These are phyloP conservation scores for Diaperis boleti DNA, from an alignment of 2,888 invertebrate genomes.

Conservation along the genomic window DNA sequence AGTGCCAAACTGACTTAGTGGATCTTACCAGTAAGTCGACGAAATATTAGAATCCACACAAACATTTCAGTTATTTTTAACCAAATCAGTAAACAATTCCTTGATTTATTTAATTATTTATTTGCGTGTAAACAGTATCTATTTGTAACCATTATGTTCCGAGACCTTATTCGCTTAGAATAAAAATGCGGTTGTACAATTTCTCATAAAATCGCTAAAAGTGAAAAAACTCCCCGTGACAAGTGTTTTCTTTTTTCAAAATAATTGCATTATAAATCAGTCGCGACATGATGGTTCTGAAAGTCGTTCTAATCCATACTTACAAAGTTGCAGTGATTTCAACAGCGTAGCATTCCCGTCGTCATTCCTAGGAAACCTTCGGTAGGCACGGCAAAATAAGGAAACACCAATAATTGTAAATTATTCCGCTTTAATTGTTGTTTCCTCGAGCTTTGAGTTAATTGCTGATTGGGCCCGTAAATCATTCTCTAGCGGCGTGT, in stretches of 20 bases:
- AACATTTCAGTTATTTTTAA: too few species aligned
- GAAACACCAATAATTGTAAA: constrained; percentile 12
- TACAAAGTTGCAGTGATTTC: not conserved
- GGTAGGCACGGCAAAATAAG: not conserved
- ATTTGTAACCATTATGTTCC: too few species aligned
- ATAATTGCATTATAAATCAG: not conserved
- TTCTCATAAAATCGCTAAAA: not conserved
- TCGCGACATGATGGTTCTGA: not conserved
- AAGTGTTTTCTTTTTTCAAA: not conserved
- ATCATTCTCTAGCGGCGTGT: constrained; percentile 3
- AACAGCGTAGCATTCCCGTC: not conserved
- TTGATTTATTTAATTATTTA: too few species aligned
- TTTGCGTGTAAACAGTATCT: too few species aligned
- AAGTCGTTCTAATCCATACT: not conserved
- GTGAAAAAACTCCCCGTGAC: not conserved
- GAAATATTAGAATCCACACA: too few species aligned
- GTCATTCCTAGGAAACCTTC: not conserved
- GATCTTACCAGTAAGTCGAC: too few species aligned
- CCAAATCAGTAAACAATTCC: too few species aligned
- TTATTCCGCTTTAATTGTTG: constrained; percentile 13
- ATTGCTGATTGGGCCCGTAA: constrained; percentile 21
- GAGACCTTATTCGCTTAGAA: too few species aligned
- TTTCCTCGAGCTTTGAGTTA: constrained; percentile 15
- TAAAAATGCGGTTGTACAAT: not conserved
- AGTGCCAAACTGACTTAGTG: too few species aligned